A percentile compares a stretch with the other conserved stretches of the same genome.
phyloP scores from a whole-genome alignment of 2,888 invertebrate genomes.

The Leucoma salicis region DNA sequence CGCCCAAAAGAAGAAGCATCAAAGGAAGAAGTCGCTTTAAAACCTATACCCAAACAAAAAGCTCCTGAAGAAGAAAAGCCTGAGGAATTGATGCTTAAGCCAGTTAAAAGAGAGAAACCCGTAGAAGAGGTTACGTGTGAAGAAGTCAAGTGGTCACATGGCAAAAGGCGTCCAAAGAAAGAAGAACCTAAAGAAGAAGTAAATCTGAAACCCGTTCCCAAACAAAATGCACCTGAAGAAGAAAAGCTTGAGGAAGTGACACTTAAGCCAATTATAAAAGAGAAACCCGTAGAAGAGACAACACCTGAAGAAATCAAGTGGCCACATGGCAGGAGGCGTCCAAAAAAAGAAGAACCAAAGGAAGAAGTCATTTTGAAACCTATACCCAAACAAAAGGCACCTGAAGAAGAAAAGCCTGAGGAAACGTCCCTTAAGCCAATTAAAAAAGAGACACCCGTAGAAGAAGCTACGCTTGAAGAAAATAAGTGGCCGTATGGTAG shows the following conservation, averaged over 20 bases:
- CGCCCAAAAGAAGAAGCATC: conserved; percentile 40
- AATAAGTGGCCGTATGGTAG: conserved; percentile 37
- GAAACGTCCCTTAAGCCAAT: not conserved
- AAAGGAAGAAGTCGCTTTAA: conserved; percentile 51
- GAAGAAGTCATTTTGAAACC: not conserved
- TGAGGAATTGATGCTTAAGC: conserved; percentile 40
- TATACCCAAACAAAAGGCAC: not conserved
- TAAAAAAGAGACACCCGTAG: not conserved
- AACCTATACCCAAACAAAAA: conserved; percentile 57
- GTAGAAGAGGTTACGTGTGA: conserved; percentile 16
- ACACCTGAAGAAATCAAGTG: not conserved
- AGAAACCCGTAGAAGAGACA: not conserved
- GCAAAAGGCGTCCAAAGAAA: conserved; percentile 21
- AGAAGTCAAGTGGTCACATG: conserved; percentile 10
- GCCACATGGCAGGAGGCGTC: not conserved
- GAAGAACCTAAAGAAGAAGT: conserved; percentile 45
- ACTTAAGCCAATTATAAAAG: not conserved
- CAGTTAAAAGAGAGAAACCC: not conserved
- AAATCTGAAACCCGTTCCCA: conserved; percentile 39
- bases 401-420: not conserved
- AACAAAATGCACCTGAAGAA: conserved; percentile 7
- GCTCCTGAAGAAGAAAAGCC: conserved; percentile 50
- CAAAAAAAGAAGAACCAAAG: not conserved
- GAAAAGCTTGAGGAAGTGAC: conserved; percentile 51
- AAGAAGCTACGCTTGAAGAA: conserved; percentile 38